Evolutionary conservation across 2,797 vertebrate species (phyloP), one percentile per base, ranked within the genome.

Genomic region (Enteromius paludinosus): DNA sequence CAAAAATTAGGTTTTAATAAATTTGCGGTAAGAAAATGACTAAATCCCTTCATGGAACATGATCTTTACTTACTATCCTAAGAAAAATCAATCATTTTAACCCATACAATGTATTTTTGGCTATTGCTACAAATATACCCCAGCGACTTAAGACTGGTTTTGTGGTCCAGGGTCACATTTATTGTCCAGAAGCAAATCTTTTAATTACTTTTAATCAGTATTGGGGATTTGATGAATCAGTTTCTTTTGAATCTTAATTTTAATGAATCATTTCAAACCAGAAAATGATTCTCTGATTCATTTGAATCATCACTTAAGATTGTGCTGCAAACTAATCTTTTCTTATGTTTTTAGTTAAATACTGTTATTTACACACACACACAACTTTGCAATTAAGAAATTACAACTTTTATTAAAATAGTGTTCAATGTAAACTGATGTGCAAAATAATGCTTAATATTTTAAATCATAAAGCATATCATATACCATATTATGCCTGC

Each of bases 401-500:
- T 71, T 1, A 30, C 17, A 10, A 33, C 3, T 28, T 62, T 15
- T 14, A 30, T 49, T 20, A 47, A 72, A 72, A 33, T 30, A 52
- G 20, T 71, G 15, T 71, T 18, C 25, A 47, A 28, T 30, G 17
- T 20, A 49, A 71, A 30, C 2, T 20, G 18, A 69, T 47, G 23
- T 5, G 45, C 17, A 33, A 33, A 52, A n/a, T 33, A 72, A 72
- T 72, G 5, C 18, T 52, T 33, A 33, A 33, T 72, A 18, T 73
- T n/a, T 73, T 54, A 30, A 45, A 76, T n/a, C 7, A 43, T 8
- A 15, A 52, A 78, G 45, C 25, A 65, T 59, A 25, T 61, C 75
- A 49, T 35, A 66, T 78, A 62, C 28, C 18, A 49, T 78, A 18
- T 49, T 47, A 52, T 54, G 77, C 23, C n/a, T 68, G 62, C 64